Conservation (phyloP, 1,140 invertebrate species). For the Panulirus ornatus region DNA sequence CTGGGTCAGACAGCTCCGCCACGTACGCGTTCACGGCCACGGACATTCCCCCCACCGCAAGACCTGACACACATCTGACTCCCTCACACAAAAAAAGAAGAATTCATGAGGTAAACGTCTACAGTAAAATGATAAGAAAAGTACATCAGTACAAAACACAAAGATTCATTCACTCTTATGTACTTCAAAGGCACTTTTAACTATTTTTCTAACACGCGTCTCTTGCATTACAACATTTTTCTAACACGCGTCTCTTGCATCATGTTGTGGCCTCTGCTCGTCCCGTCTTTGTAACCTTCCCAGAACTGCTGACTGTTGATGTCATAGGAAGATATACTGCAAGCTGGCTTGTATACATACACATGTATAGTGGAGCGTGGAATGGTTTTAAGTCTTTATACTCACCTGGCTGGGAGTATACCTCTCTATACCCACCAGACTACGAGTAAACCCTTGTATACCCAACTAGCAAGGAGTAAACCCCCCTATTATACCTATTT, state of each 20-base stretch:
- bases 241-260: not conserved
- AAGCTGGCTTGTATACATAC: no score
- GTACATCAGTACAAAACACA: not conserved
- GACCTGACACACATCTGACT: slow-evolving; percentile 14
- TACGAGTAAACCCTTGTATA: no score
- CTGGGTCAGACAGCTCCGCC: slow-evolving; percentile 5
- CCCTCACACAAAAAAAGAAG: not conserved
- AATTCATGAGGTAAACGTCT: not conserved
- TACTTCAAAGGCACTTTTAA: not conserved
- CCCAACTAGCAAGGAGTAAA: no score
- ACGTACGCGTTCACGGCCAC: slow-evolving; percentile 8
- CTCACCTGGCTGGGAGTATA: not conserved
- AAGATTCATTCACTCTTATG: not conserved
- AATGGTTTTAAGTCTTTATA: not conserved
- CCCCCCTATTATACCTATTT: no score
- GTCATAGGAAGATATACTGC: not conserved
- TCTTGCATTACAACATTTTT: not conserved
- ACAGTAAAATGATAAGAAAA: not conserved
- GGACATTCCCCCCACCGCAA: not conserved
- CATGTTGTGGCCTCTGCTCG: not conserved
- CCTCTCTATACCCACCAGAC: no score
- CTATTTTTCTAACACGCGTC: not conserved
- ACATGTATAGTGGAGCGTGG: not conserved
- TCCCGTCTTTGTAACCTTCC: not conserved
- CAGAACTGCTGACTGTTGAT: not conserved